Evolutionary conservation across 1,140 invertebrate species (phyloP), one percentile per base, ranked within the genome.

Genomic region (Aphidius gifuensis): DNA sequence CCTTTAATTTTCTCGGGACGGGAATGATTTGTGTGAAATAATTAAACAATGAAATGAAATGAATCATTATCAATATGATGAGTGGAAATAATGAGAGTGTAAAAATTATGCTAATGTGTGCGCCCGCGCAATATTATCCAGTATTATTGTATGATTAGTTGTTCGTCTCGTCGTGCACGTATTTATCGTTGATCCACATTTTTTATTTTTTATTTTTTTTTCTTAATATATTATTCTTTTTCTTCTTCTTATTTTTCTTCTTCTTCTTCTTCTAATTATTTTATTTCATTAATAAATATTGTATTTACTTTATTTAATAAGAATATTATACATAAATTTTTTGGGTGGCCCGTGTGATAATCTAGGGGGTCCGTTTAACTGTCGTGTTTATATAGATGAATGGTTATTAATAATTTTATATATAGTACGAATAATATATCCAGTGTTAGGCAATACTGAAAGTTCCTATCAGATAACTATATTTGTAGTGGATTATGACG

Each of bases 401-500:
- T 32, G 50, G 32, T 46, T 56, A 16, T 16, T 16, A 67, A 57
- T 72, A 67, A 62, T 68, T 68, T 68, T 69, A 68, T 70, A 71
- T 57, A 75, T 74, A 72, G 68, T 69, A 50, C 66, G 70, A 73
- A 69, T 75, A 75, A 73, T 77, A 77, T 77, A 75, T 75, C 72
- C 76, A 80, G 74, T 77, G 72, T 69, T 80, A 80, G 74, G 78
- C 77, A 79, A 80, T 80, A 80, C 74, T 80, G 75, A 80, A 80
- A 80, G 79, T 80, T 80, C 79, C 79, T 80, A 80, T 79, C 71
- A 77, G 73, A 77, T 79, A 71, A 78, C 72, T 80, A 79, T 32
- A 55, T 55, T 75, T 77, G 70, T 76, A 74, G 74, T 68, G 61
- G 43, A 55, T 59, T 59, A 58, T 56, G 51, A 46, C 58, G 57